Base-by-base conservation (phyloP, 2,113 vertebrate genomes). In the Suricata suricatta region DNA sequence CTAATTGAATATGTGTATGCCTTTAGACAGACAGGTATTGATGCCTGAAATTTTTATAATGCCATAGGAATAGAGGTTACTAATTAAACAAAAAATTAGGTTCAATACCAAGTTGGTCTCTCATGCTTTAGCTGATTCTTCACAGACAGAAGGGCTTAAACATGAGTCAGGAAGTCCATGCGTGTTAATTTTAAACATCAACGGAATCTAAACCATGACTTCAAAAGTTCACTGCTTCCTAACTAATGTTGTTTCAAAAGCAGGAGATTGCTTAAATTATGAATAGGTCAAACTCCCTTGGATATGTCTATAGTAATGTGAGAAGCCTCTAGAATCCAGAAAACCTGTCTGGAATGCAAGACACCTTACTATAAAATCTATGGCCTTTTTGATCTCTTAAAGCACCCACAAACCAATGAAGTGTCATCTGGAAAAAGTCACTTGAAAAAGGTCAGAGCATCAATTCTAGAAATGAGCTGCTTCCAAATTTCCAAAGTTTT, bases 1-100 rank as follows among this genome's bases (percentile, higher is more conserved):
- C 84, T 97, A 92, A 97, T 87, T 90, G 81, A 90, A 81, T 77
- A 76, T 27, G 52, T 8, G 94, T 90, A 79, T 94, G 82, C 94
- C 63, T 96, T 96, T 35, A 72, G 79, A 90, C 38, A 87, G 63
- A 94, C 88, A 93, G 66, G 10, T 15, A 1, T 33, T 90, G 79
- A 76, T 71, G 68, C 63, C 88, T 86, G 79, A 76, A 68, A 80
- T 79, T 50, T 96, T 63, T 69, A 77, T 15, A 77, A 29, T 63
- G 23, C 47, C 52, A 71, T 25, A 86, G 77, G 17, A 63, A 60
- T 16, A 64, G 29, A 74, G 27, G 33, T 79, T 92, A 72, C 76
- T 81, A 81, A 76, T 86, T 83, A 93, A 96, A 84, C 3, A n/a
- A 68, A 50, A 94, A 74, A 90, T 83, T 57, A 80, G 11, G 10